These are phyloP conservation scores for Thymelicus lineola DNA, from an alignment of 2,888 invertebrate genomes.

Conservation along the genomic window DNA sequence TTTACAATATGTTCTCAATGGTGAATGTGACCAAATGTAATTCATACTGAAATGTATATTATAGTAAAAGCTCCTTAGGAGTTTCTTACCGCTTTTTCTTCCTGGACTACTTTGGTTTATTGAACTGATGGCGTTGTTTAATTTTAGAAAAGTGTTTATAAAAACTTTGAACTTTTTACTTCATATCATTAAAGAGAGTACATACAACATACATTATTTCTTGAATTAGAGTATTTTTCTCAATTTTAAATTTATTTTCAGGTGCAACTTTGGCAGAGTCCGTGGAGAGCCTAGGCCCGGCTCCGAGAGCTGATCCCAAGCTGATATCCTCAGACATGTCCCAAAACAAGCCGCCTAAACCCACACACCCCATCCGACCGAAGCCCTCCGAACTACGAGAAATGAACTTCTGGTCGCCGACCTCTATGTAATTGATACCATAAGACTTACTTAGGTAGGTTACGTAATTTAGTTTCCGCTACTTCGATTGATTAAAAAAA, in stretches of 20 bases:
- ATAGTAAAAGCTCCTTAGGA: no score
- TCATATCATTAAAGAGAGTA: no score
- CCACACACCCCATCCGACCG: conserved; percentile 73
- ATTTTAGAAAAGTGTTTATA: no score
- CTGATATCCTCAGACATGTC: conserved; percentile 47
- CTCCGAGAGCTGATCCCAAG: conserved; percentile 59
- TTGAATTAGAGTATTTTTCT: no score
- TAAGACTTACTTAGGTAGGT: neutral
- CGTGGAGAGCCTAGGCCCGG: conserved; percentile 76
- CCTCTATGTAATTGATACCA: conserved; percentile 89
- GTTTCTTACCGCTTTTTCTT: no score
- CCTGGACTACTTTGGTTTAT: no score
- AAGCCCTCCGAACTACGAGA: conserved; percentile 90
- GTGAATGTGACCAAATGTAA: no score
- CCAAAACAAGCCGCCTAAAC: conserved; percentile 60
- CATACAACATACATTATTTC: no score
- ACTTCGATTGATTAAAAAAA: conserved; percentile 16
- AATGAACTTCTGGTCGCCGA: conserved; percentile 95
- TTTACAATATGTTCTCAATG: no score
- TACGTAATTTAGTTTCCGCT: conserved; percentile 5
- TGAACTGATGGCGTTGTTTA: no score
- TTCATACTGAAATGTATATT: no score
- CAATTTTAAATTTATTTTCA: conserved; percentile 41
- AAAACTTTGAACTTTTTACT: no score
- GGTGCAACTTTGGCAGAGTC: conserved; percentile 70